Evolutionary conservation across 2,797 vertebrate genomes (phyloP).

Genomic region (Catostomus latipinnis): DNA sequence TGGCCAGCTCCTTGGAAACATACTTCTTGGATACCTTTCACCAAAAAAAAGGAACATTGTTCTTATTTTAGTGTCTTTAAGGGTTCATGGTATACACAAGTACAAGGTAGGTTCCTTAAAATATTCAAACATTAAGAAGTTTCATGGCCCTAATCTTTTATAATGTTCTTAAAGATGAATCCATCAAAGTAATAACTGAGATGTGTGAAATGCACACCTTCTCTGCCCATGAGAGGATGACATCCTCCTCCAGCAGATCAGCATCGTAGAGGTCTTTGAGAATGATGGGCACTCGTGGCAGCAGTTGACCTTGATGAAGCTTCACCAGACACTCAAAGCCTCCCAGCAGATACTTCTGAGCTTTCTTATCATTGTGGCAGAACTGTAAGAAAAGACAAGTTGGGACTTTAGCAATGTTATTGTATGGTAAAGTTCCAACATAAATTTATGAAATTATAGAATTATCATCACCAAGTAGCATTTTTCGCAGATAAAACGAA

Average conservation of each 20-base stretch:
- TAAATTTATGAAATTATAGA: no score
- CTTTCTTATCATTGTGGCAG: constrained; percentile 96
- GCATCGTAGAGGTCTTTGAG: constrained; percentile 97
- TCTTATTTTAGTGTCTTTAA: neutral
- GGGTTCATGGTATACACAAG: neutral
- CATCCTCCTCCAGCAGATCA: constrained; percentile 95
- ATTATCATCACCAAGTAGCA: no score
- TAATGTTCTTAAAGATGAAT: neutral
- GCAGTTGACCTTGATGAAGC: constrained; percentile 90
- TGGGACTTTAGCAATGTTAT: neutral
- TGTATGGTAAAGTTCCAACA: neutral
- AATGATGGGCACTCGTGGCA: constrained; percentile 91
- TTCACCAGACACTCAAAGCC: constrained; percentile 96
- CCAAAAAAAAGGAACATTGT: neutral
- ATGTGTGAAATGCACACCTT: constrained; percentile 81
- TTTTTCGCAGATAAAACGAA: no score
- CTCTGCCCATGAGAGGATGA: constrained; percentile 95
- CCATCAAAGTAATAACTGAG: neutral
- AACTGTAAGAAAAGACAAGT: constrained; percentile 75
- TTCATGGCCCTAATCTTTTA: neutral
- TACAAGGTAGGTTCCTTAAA: neutral
- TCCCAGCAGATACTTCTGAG: constrained; percentile 92
- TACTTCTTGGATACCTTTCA: constrained; percentile 96
- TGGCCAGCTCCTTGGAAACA: constrained; percentile 96
- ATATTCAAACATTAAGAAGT: neutral